Percentiles rank a stretch among this genome's conserved stretches.
Evolutionary conservation across 2,888 invertebrate genomes (phyloP).

Genomic region (Nomada fabriciana): DNA sequence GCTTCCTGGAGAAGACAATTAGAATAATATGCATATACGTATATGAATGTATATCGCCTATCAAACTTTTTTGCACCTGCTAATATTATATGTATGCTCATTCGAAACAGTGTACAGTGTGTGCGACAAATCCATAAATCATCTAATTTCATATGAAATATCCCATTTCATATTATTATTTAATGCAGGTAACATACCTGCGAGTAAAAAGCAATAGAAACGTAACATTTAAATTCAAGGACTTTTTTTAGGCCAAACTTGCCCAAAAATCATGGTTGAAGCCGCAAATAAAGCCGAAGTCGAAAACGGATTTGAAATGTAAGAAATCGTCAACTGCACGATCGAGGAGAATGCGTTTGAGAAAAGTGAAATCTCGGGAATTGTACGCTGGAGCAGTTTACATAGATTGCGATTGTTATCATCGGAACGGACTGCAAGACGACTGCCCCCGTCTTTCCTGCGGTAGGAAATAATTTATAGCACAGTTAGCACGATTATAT

Average conservation of each 20-base stretch:
- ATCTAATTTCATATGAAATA: no score
- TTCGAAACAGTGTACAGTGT: no score
- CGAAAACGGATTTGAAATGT: neutral
- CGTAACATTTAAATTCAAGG: neutral
- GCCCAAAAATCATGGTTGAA: neutral
- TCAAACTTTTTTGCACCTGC: no score
- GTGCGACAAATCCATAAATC: no score
- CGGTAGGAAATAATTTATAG: slow-evolving; percentile 79
- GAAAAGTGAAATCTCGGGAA: slow-evolving; percentile 85
- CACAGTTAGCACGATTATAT: no score
- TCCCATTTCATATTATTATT: no score
- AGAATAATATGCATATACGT: no score
- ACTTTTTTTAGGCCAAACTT: slow-evolving; percentile 2
- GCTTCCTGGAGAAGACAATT: no score
- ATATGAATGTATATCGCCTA: no score
- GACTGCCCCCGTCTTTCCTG: slow-evolving; percentile 86
- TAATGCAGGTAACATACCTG: no score
- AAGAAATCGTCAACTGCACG: neutral
- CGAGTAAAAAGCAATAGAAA: no score
- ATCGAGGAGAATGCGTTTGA: slow-evolving; percentile 43
- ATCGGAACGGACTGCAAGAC: slow-evolving; percentile 87
- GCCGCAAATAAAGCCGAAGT: neutral
- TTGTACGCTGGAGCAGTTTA: slow-evolving; percentile 85
- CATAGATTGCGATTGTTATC: slow-evolving; percentile 86
- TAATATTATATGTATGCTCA: no score